phyloP scores from a whole-genome alignment of 2,797 vertebrate genomes.

The Mus minutoides region DNA sequence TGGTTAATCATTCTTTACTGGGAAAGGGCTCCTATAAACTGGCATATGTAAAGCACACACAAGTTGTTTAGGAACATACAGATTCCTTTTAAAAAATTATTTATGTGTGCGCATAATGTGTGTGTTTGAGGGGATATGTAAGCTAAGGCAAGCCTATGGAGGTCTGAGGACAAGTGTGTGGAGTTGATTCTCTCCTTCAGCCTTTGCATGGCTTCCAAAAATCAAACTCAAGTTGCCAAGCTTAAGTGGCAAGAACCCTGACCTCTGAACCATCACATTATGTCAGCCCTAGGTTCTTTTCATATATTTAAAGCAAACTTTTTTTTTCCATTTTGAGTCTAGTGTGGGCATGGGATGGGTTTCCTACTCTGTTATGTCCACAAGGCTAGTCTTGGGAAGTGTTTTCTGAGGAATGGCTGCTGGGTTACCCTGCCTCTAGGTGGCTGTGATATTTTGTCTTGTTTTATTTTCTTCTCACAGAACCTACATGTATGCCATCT shows the following conservation, averaged over 20 bases:
- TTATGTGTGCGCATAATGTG: neutral
- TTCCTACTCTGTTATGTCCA: neutral
- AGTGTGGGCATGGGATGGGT: neutral
- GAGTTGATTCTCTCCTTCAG: neutral
- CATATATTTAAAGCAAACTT: neutral
- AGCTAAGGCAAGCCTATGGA: neutral
- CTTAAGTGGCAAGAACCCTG: neutral
- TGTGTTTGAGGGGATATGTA: neutral
- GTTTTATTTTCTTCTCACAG: neutral
- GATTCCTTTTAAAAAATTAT: neutral
- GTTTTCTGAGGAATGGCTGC: neutral
- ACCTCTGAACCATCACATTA: neutral
- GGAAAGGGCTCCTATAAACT: neutral
- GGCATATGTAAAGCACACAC: neutral
- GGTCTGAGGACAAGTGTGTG: neutral
- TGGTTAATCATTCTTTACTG: neutral
- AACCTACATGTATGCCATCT: neutral
- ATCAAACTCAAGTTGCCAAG: neutral
- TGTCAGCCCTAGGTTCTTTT: neutral
- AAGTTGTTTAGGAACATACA: neutral
- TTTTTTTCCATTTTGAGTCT: neutral
- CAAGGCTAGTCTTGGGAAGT: neutral
- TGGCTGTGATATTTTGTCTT: neutral
- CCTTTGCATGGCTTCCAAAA: neutral
- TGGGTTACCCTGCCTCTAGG: neutral